These are phyloP conservation scores for Saccopteryx bilineata DNA, from an alignment of 2,113 vertebrate genomes.

Conservation along the genomic window DNA sequence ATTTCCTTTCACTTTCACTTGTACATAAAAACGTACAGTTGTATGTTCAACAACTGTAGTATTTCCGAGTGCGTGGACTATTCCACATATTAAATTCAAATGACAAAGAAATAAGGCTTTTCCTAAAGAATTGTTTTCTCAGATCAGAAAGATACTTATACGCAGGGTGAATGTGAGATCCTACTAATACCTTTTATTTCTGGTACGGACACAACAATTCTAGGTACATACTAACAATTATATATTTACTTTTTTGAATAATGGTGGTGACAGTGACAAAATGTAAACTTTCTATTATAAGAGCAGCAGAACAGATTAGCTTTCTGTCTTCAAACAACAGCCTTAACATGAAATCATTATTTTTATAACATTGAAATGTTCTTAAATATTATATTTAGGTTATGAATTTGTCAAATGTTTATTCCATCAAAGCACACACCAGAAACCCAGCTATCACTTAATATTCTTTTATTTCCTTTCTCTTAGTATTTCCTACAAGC, in stretches of 20 bases:
- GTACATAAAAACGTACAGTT: not conserved
- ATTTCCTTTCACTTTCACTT: constrained; percentile 31
- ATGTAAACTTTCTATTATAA: not conserved
- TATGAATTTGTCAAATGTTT: constrained; percentile 36
- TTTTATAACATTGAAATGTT: constrained; percentile 32
- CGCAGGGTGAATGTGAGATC: constrained; percentile 2
- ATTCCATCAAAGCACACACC: constrained; percentile 25
- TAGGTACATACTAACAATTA: not conserved
- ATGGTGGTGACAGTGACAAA: constrained; percentile 21
- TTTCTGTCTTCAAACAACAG: constrained; percentile 26
- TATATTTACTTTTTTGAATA: constrained; percentile 30
- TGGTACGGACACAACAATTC: not conserved
- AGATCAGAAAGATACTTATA: constrained; percentile 24
- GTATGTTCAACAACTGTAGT: not conserved
- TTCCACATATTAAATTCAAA: constrained; percentile 41
- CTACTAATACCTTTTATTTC: constrained; percentile 45
- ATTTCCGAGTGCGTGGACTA: constrained; percentile 24
- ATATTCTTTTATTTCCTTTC: constrained; percentile 43
- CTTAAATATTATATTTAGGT: not conserved
- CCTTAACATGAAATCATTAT: constrained; percentile 5
- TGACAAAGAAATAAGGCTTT: constrained; percentile 47
- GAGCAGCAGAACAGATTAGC: not conserved
- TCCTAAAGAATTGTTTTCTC: constrained; percentile 50
- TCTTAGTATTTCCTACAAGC: constrained; percentile 39
- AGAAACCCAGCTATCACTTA: constrained; percentile 3